phyloP scores from a whole-genome alignment of 1,140 invertebrate species.

The Bombus sylvicola region DNA sequence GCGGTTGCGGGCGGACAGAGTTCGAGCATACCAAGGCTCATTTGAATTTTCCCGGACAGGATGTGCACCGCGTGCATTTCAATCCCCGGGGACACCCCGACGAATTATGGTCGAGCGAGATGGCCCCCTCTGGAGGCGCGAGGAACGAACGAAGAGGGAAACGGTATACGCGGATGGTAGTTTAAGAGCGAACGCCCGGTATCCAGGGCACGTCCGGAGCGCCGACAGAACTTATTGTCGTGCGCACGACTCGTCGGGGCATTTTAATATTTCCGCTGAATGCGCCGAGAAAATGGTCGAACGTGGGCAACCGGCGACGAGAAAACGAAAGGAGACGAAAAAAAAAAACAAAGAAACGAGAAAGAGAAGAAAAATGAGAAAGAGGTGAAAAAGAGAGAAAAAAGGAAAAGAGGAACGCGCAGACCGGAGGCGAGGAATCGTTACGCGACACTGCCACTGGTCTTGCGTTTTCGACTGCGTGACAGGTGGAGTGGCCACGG shows the following conservation, averaged over 20 bases:
- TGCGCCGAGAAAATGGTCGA: constrained; percentile 53
- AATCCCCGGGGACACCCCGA: constrained; percentile 75
- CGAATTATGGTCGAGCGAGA: constrained; percentile 70
- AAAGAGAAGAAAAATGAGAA: neutral
- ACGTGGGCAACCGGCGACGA: constrained; percentile 12
- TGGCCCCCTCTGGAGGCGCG: constrained; percentile 21
- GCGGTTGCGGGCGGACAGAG: constrained; percentile 12
- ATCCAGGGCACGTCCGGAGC: constrained; percentile 77
- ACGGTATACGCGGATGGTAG: constrained; percentile 56
- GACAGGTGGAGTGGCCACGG: constrained; percentile 40
- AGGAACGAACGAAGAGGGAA: constrained; percentile 26
- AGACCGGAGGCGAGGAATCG: constrained; percentile 52
- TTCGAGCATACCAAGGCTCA: constrained; percentile 50
- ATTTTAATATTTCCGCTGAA: constrained; percentile 76
- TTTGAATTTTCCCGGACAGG: constrained; percentile 77
- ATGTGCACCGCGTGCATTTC: constrained; percentile 78
- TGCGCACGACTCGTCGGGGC: constrained; percentile 68
- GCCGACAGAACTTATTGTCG: constrained; percentile 76
- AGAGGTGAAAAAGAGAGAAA: neutral
- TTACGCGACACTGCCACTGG: constrained; percentile 64
- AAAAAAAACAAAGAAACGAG: neutral
- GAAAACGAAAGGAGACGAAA: neutral
- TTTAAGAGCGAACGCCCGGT: constrained; percentile 69
- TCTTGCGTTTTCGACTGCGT: constrained; percentile 59
- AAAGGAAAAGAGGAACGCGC: constrained; percentile 29